Base-by-base conservation (phyloP, 2,113 vertebrate genomes). In the pig (Sus scrofa) region DNA sequence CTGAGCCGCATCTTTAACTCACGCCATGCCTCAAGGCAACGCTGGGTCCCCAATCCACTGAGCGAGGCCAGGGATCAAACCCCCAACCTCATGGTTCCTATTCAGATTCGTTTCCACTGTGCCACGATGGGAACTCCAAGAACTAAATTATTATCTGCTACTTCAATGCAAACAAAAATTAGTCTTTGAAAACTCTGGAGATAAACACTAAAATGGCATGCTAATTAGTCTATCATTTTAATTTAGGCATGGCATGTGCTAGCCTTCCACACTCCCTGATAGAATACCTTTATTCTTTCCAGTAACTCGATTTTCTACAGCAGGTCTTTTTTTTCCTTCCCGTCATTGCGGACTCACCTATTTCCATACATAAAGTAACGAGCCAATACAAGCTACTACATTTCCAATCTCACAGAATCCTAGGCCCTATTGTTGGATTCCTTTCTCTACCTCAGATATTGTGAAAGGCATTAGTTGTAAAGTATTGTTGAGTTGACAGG, bases 401-500 rank as follows among this genome's bases (percentile, higher is more conserved):
- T 98, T 98, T 96, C 96, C 3, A 90, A 96, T 96, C 90, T 87
- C 95, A 77, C 86, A 97, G 94, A 95, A 92, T 92, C 54, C 65
- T 84, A 89, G 70, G 37, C 62, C 16, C 97, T 94, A 96, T 97
- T 97, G 97, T 96, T 96, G 27, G 86, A 81, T 83, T 96, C 65
- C 93, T 96, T 97, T 98, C 89, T 87, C 74, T 95, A 71, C 97
- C 77, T 96, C 54, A 95, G 86, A 94, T 86, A 74, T 90, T 97
- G 89, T 97, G 98, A 98, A 95, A 97, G 94, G 94, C 94, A 97
- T 97, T 92, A 96, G 92, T 95, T 98, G 93, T 97, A 97, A 98
- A 96, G 97, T 97, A 98, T 96, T 98, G 98, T 98, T 98, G 97
- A 98, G 97, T 97, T 98, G 98, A 98, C 97, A 98, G 96, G 85